Conservation (phyloP, 2,888 invertebrate genomes). For the Drosophila cracens region DNA sequence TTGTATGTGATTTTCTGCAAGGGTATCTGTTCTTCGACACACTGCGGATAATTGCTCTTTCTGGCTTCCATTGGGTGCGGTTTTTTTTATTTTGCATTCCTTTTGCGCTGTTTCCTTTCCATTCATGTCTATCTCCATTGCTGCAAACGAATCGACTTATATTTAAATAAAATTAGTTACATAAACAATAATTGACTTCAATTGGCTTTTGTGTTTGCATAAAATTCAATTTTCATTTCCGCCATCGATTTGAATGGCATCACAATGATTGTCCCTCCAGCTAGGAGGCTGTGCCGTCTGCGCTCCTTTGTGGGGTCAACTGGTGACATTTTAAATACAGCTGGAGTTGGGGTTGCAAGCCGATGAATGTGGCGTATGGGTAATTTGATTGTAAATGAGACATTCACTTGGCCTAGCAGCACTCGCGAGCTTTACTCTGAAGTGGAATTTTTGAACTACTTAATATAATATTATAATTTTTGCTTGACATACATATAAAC, state of each 20-base stretch:
- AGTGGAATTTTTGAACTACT: neutral
- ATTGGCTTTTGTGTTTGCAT: constrained; percentile 79
- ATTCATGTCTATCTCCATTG: constrained; percentile 8
- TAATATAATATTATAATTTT: neutral
- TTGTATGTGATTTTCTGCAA: neutral
- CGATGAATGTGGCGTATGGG: constrained; percentile 2
- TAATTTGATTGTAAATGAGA: constrained; percentile 5
- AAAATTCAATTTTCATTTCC: constrained; percentile 77
- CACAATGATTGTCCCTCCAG: constrained; percentile 43
- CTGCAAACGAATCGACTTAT: constrained; percentile 59
- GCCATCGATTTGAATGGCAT: constrained; percentile 51
- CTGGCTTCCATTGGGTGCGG: neutral
- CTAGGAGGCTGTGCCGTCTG: constrained; percentile 16
- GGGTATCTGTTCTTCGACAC: constrained; percentile 12
- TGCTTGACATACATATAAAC: neutral
- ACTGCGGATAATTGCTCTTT: neutral
- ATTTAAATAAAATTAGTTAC: constrained; percentile 80
- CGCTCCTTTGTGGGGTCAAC: constrained; percentile 35
- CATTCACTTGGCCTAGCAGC: neutral
- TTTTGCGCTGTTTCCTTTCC: constrained; percentile 3
- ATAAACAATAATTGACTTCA: constrained; percentile 81
- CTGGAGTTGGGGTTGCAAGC: neutral
- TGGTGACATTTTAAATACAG: constrained; percentile 7
- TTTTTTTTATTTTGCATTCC: constrained; percentile 1
- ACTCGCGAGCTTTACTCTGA: neutral